Conservation (phyloP, 2,797 vertebrate genomes). For the Hippoglossus hippoglossus region DNA sequence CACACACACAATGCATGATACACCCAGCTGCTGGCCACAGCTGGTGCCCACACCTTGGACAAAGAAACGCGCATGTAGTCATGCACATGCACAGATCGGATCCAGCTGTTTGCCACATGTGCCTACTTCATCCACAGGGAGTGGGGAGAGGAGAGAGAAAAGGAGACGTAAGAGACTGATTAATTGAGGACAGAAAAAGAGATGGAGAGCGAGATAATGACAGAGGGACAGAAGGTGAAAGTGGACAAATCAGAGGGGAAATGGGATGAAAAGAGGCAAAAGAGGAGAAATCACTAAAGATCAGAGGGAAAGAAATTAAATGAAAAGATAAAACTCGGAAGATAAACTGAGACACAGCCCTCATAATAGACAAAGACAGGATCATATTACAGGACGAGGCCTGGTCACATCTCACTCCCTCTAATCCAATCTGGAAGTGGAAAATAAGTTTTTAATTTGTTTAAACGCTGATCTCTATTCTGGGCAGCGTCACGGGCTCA, state of each 20-base stretch:
- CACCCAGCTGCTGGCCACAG: conserved; percentile 72
- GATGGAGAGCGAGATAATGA: neutral
- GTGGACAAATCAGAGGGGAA: neutral
- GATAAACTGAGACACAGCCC: conserved; percentile 29
- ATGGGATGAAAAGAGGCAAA: neutral
- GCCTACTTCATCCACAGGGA: conserved; percentile 34
- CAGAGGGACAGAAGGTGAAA: neutral
- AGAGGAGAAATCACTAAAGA: neutral
- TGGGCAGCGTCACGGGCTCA: conserved; percentile 39
- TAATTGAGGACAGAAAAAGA: neutral
- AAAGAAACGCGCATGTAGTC: conserved; percentile 34
- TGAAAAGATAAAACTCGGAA: conserved; percentile 16
- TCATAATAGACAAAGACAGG: conserved; percentile 31
- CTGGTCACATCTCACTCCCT: conserved; percentile 37
- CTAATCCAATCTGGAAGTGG: conserved; percentile 51
- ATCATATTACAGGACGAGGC: conserved; percentile 39
- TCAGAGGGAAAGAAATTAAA: neutral
- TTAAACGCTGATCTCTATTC: conserved; percentile 58
- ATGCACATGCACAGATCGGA: conserved; percentile 33
- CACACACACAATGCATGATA: conserved; percentile 21
- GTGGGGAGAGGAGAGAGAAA: conserved; percentile 3
- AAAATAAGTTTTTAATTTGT: conserved; percentile 59
- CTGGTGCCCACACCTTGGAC: conserved; percentile 64
- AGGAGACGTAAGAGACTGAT: neutral
- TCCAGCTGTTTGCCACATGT: conserved; percentile 60